These are phyloP conservation scores for Pasiphila rectangulata DNA, from an alignment of 2,888 invertebrate species.

Conservation along the genomic window DNA sequence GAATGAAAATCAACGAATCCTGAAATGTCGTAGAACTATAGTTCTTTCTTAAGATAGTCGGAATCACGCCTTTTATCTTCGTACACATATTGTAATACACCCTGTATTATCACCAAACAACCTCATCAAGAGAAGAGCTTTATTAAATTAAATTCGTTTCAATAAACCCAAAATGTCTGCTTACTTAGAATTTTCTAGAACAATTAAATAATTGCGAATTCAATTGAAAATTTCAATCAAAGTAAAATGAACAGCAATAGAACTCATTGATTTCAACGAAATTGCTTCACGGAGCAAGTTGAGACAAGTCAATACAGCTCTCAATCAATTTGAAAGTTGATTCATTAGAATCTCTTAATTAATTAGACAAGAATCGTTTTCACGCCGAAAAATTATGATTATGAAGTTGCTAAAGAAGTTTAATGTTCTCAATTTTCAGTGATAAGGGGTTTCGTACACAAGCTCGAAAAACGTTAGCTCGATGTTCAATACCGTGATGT, in stretches of 20 bases:
- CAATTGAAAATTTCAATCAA: constrained; percentile 34
- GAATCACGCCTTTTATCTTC: no score
- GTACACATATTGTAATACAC: no score
- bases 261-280: constrained; percentile 29
- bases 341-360: constrained; percentile 46
- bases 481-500: no score
- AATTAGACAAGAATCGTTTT: constrained; percentile 41
- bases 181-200: constrained; percentile 11
- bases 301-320: constrained; percentile 37
- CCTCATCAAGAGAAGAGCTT: no score
- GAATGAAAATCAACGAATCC: no score
- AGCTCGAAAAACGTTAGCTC: no score
- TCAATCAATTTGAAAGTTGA: constrained; percentile 42
- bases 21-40: no score
- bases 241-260: constrained; percentile 42
- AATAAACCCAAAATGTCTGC: not conserved
- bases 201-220: constrained; percentile 30
- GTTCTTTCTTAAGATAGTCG: no score
- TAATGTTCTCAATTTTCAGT: not conserved
- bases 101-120: no score
- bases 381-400: constrained; percentile 20
- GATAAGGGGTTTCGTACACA: no score
- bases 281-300: constrained; percentile 34
- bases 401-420: not conserved
- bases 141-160: not conserved